Percentiles rank a stretch among this genome's conserved stretches.
phyloP scores from a whole-genome alignment of 2,113 vertebrate species.

The Elgaria multicarinata region DNA sequence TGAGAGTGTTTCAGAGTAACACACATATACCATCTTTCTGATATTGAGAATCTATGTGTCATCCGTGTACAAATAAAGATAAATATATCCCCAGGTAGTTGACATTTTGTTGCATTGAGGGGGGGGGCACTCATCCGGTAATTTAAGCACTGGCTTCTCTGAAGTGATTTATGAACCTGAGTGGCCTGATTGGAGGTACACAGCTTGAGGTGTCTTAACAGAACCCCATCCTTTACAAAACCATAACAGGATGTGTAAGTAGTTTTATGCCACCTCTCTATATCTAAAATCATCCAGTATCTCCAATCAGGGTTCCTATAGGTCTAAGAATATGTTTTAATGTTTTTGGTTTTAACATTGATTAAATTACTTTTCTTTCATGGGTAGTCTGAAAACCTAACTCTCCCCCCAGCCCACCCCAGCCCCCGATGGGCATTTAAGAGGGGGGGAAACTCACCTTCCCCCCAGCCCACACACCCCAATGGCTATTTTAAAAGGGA shows the following conservation, averaged over 20 bases:
- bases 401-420: too few relatives aligned
- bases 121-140: not conserved
- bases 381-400: not conserved
- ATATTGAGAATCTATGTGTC: conserved; percentile 20
- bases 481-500: too few relatives aligned
- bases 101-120: conserved; percentile 10
- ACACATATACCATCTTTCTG: conserved; percentile 11
- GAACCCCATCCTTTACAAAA: not conserved
- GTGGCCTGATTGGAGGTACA: not conserved
- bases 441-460: too few relatives aligned
- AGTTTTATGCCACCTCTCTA: too few relatives aligned
- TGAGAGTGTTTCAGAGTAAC: conserved; percentile 8
- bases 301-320: not conserved
- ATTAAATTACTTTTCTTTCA: not conserved
- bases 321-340: not conserved
- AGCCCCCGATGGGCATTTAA: too few relatives aligned
- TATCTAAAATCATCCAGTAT: not conserved
- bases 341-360: not conserved
- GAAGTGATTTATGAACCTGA: not conserved
- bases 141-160: not conserved
- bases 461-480: too few relatives aligned
- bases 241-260: not conserved
- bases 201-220: not conserved
- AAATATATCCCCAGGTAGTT: conserved; percentile 1
- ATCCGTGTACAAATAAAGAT: conserved; percentile 23